Evolutionary conservation across 2,888 invertebrate species (phyloP).

Genomic region (Sphaerophoria rueppellii): DNA sequence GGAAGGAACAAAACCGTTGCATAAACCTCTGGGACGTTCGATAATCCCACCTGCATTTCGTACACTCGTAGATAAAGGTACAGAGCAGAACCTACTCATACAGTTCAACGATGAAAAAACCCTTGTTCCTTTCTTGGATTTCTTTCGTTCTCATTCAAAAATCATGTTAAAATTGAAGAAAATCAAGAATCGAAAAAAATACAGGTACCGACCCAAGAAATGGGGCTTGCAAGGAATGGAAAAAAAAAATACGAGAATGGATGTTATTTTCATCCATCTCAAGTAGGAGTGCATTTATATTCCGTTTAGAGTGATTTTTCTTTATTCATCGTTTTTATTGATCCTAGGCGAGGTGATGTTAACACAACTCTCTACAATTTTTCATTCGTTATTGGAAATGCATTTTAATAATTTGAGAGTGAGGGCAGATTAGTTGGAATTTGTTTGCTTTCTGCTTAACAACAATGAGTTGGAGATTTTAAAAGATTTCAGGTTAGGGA

Average conservation of each 20-base stretch:
- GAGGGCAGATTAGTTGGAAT: too few relatives aligned
- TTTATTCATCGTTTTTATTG: conserved; percentile 39
- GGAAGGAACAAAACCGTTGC: conserved; percentile 5
- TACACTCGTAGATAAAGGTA: conserved; percentile 1
- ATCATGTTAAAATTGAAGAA: conserved; percentile 43
- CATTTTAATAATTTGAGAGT: conserved; percentile 3
- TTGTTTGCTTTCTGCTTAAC: too few relatives aligned
- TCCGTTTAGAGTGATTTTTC: conserved; percentile 52
- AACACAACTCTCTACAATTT: conserved; percentile 38
- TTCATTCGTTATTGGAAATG: conserved; percentile 2
- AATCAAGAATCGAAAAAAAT: neutral
- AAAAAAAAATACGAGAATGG: conserved; percentile 36
- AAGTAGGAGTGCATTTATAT: conserved; percentile 39
- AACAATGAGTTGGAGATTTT: too few relatives aligned
- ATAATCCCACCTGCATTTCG: conserved; percentile 42
- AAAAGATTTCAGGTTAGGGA: too few relatives aligned
- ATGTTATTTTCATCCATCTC: conserved; percentile 27
- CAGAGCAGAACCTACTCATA: neutral
- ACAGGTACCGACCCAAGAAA: neutral
- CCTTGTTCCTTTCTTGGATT: conserved; percentile 5
- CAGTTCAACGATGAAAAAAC: neutral
- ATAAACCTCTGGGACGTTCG: conserved; percentile 40
- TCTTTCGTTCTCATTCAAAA: conserved; percentile 22
- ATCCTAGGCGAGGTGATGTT: conserved; percentile 28
- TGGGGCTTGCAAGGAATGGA: conserved; percentile 10